Evolutionary conservation across 2,888 invertebrate genomes (phyloP), one percentile per base, ranked within the genome.

Genomic region (Hyalella azteca): DNA sequence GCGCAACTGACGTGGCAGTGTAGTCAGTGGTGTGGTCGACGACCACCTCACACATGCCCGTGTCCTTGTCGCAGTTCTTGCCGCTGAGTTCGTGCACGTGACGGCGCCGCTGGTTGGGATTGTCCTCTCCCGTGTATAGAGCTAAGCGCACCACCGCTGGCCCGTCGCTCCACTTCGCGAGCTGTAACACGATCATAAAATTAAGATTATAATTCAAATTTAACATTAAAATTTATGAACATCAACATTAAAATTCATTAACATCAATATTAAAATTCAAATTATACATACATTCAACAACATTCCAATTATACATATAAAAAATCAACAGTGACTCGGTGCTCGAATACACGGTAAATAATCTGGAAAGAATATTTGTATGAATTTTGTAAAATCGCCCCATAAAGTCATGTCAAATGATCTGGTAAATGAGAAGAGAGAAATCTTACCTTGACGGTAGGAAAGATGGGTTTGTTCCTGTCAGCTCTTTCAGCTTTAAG

Each of bases 391-490:
- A n/a, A n/a, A n/a, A n/a, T n/a, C n/a, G n/a, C n/a, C n/a, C n/a
- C n/a, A n/a, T n/a, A n/a, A n/a, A n/a, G n/a, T n/a, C n/a, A n/a
- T n/a, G n/a, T n/a, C n/a, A n/a, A n/a, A n/a, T n/a, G n/a, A n/a
- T n/a, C n/a, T n/a, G n/a, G n/a, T n/a, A n/a, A n/a, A n/a, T n/a
- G n/a, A n/a, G n/a, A n/a, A n/a, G n/a, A n/a, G n/a, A n/a, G n/a
- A n/a, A n/a, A n/a, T n/a, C n/a, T 88, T 87, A 94, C 92, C 88
- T 92, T 91, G n/a, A 94, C 93, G 78, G 93, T 91, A 0, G 95
- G 94, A 87, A 91, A 93, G 3, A 92, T 92, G 87, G 92, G 93
- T 78, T 92, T 91, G 29, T 89, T 91, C 19, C 89, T 89, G 39
- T 90, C 90, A 2, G 90, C 89, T n/a, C 89, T 90, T 79, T 90